Conservation (phyloP, 2,797 vertebrate species). For the Anguilla pacifica region DNA sequence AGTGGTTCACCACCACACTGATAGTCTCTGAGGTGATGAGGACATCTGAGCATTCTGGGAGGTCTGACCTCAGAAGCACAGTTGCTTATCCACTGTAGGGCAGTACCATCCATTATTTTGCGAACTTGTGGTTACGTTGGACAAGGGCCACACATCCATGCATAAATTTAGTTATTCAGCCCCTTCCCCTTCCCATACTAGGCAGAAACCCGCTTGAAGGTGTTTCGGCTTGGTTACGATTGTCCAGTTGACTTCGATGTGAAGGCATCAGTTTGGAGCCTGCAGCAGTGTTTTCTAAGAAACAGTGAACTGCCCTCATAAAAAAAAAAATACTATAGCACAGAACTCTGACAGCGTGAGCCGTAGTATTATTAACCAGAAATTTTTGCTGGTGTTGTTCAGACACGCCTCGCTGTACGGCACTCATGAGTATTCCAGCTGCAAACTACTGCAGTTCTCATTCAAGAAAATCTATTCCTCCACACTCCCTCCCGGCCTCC, state of each 20-base stretch:
- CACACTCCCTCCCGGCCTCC: slow-evolving; percentile 15
- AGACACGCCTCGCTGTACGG: background rate
- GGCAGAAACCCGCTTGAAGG: background rate
- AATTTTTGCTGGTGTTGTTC: background rate
- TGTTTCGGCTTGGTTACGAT: background rate
- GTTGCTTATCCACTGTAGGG: background rate
- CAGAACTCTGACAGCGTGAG: background rate
- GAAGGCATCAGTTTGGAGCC: background rate
- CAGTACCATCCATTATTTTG: background rate
- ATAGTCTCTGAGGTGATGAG: background rate
- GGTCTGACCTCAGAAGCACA: background rate
- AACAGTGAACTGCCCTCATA: background rate
- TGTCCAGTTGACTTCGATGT: background rate
- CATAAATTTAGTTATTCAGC: background rate
- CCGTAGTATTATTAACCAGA: background rate
- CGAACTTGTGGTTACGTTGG: background rate
- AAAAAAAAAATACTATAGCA: background rate
- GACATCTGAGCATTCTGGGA: background rate
- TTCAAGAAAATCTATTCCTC: slow-evolving; percentile 58
- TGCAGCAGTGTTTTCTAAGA: background rate
- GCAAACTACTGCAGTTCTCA: slow-evolving; percentile 78
- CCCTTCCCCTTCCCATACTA: background rate
- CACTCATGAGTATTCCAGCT: slow-evolving; percentile 79
- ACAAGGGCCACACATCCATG: background rate
- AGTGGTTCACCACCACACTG: background rate